These are phyloP conservation scores for Stichodactyla mertensii DNA, from an alignment of 64 coral and sea anemone genomes.

Conservation along the genomic window DNA sequence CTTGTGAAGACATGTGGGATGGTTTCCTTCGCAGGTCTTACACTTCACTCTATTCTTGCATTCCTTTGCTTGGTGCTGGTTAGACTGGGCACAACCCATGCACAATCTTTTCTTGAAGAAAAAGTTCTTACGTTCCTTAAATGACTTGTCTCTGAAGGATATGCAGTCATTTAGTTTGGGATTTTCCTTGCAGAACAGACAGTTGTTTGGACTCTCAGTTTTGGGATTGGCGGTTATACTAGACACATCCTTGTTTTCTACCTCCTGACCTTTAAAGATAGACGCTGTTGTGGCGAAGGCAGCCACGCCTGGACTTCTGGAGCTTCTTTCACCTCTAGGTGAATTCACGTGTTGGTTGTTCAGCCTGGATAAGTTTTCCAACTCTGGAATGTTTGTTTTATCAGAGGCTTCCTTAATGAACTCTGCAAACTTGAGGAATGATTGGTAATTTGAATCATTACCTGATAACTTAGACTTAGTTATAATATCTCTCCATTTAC, in stretches of 20 bases:
- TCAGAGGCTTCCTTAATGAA: conserved; percentile 27
- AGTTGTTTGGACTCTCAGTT: neutral
- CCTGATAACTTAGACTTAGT: neutral
- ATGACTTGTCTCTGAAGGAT: conserved; percentile 14
- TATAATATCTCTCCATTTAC: neutral
- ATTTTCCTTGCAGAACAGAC: conserved; percentile 22
- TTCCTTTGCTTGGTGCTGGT: neutral
- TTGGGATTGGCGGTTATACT: no score
- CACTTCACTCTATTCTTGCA: conserved; percentile 16
- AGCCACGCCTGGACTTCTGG: neutral
- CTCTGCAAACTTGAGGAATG: conserved; percentile 23
- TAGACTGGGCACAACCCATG: conserved; percentile 35
- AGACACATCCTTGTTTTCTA: no score
- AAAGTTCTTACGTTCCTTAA: conserved; percentile 41
- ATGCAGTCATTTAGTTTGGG: conserved; percentile 26
- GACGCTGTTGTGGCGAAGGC: conserved; percentile 1
- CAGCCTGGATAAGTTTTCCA: conserved; percentile 4
- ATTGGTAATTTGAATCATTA: neutral
- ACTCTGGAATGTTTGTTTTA: conserved; percentile 27
- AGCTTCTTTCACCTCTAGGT: conserved; percentile 4
- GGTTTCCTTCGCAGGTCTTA: conserved; percentile 20
- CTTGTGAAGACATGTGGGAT: conserved; percentile 14
- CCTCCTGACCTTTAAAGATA: no score
- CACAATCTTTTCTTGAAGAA: conserved; percentile 43
- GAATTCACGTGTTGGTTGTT: conserved; percentile 3